Percentiles rank a stretch among this genome's conserved stretches.
These are phyloP conservation scores for Drosophila sp. DNA, from an alignment of 1,140 invertebrate species.

Conservation along the genomic window DNA sequence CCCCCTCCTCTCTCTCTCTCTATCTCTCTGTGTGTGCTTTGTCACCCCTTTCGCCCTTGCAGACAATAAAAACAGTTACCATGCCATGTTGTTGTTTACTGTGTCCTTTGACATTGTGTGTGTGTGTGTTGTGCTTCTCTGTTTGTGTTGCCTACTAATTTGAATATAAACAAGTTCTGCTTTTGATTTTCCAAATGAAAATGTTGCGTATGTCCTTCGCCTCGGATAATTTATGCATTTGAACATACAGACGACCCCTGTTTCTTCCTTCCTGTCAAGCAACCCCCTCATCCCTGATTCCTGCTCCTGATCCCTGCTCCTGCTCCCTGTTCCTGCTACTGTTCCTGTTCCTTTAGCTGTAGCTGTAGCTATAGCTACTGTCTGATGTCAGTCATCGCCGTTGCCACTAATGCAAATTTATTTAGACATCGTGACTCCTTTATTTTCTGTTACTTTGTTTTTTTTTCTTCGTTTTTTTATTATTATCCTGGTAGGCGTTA, in stretches of 20 bases:
- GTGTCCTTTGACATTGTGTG: slow-evolving; percentile 10
- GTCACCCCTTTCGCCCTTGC: slow-evolving; percentile 57
- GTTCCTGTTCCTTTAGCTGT: background rate
- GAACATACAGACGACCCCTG: slow-evolving; percentile 42
- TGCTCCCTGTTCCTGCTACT: background rate
- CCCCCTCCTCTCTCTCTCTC: too few relatives aligned
- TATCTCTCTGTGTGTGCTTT: background rate
- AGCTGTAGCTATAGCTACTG: background rate
- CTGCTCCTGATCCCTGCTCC: background rate
- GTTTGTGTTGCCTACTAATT: slow-evolving; percentile 76
- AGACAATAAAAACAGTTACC: slow-evolving; percentile 41
- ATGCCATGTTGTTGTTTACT: slow-evolving; percentile 17
- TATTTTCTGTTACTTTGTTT: slow-evolving; percentile 7
- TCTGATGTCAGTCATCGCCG: background rate
- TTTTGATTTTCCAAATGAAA: slow-evolving; percentile 63
- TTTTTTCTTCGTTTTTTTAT: slow-evolving; percentile 6
- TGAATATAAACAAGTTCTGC: slow-evolving; percentile 79
- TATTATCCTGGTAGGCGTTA: slow-evolving; percentile 62
- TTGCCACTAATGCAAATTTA: slow-evolving; percentile 73
- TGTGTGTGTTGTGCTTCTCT: slow-evolving; percentile 14
- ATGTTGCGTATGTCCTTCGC: slow-evolving; percentile 67
- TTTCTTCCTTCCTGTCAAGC: slow-evolving; percentile 11
- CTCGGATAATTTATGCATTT: slow-evolving; percentile 66
- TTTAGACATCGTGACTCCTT: slow-evolving; percentile 63
- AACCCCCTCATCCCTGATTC: background rate